Conservation (phyloP, 2,113 vertebrate species). For the Microtus richardsoni region DNA sequence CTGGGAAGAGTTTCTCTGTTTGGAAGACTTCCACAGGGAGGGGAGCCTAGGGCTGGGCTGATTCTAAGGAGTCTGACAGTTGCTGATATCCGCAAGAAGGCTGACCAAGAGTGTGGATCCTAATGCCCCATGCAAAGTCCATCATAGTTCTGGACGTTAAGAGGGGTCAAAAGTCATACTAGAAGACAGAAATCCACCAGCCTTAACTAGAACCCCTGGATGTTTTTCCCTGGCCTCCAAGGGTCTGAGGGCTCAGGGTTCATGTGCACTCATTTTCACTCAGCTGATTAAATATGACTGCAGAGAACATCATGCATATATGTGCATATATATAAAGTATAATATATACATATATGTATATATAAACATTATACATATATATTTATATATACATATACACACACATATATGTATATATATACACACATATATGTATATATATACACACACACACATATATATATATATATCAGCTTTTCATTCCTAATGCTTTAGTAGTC, state of each 20-base stretch:
- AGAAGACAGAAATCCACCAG: neutral
- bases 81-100: neutral
- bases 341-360: no score
- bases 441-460: fast-evolving
- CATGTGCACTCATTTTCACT: neutral
- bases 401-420: neutral
- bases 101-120: neutral
- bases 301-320: neutral
- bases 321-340: no score
- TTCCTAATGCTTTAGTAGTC: neutral
- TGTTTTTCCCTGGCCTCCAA: neutral
- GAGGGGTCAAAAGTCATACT: neutral
- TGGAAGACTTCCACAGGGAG: neutral
- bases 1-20: fast-evolving
- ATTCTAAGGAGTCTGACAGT: neutral
- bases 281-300: neutral
- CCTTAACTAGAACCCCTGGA: neutral
- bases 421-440: fast-evolving
- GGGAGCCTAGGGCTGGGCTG: fast-evolving
- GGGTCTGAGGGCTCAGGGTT: fast-evolving
- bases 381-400: no score
- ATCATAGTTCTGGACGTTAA: neutral
- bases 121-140: neutral
- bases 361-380: no score
- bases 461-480: neutral